Evolutionary conservation across 2,797 vertebrate genomes (phyloP), one percentile per base, ranked within the genome.

Genomic region (Novumbra hubbsi): DNA sequence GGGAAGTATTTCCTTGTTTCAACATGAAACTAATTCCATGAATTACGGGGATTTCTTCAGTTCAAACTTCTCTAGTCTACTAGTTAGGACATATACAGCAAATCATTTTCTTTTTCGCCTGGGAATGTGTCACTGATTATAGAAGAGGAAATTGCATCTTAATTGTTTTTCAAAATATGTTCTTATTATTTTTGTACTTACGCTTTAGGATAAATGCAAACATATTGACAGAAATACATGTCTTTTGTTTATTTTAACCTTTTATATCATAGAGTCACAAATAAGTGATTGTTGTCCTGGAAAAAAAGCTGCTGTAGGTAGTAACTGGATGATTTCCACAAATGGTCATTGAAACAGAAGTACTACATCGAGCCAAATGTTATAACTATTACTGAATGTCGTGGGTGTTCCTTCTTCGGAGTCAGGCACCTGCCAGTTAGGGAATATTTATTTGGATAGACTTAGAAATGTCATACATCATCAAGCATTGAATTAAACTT

Each of bases 361-460:
- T 71, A 72, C 63, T 68, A 78, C 77, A 81, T 73, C 78, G 12
- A 45, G 41, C 14, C 41, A 4, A 45, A 45, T 45, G 41, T 45
- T 0, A 12, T 45, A 12, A 45, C 6, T 14, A 45, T 45, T 45
- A 45, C 41, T 45, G 41, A 14, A 45, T 45, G 41, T 45, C 14
- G 9, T 12, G 41, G 41, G 41, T 45, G 41, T 81, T 81, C 77
- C 45, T 72, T 41, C 76, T 77, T 52, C 74, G 65, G 57, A 65
- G 27, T 14, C 64, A 16, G 49, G 50, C 27, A 30, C 7, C 24
- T 64, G 32, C 55, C 2, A 24, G 9, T 75, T 70, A 72, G 78
- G 81, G 38, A 71, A 87, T 69, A 87, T 78, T 75, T 63, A 63
- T 78, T 79, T 81, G 71, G 71, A 72, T 78, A 85, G 65, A 50